Percentiles rank a stretch among this genome's conserved stretches.
Conservation (phyloP, 2,797 vertebrate genomes). For the Kryptolebias ocellatus region DNA sequence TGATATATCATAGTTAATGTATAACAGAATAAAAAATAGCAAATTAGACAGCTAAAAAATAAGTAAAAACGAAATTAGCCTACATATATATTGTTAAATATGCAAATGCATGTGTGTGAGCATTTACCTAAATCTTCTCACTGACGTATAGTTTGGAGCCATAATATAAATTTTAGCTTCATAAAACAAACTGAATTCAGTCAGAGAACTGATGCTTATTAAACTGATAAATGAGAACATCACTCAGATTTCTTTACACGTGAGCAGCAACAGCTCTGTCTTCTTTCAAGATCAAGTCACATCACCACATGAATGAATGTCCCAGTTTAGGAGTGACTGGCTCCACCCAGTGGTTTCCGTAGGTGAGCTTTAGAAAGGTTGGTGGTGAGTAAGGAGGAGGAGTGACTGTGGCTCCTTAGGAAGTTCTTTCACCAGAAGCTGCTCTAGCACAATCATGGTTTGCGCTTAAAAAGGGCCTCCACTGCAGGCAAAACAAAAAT, state of each 20-base stretch:
- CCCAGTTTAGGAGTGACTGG: constrained; percentile 22
- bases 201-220: background rate
- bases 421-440: background rate
- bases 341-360: background rate
- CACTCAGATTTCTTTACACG: constrained; percentile 12
- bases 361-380: constrained; percentile 17
- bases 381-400: background rate
- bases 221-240: constrained; percentile 7
- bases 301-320: constrained; percentile 21
- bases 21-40: background rate
- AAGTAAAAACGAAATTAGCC: constrained; percentile 40
- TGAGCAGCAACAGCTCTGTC: constrained; percentile 20
- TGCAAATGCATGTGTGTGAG: background rate
- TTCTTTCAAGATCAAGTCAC: constrained; percentile 41
- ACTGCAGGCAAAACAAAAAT: constrained; percentile 79
- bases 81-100: constrained; percentile 5
- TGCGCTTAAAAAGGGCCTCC: constrained; percentile 95
- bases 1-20: background rate
- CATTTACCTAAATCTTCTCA: background rate
- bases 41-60: constrained; percentile 27
- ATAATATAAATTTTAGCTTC: constrained; percentile 9
- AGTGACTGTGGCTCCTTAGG: too few species aligned
- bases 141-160: background rate
- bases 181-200: constrained; percentile 5
- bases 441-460: constrained; percentile 80